These are phyloP conservation scores for Reticulitermes speratus DNA, from an alignment of 1,140 invertebrate genomes.

Conservation along the genomic window DNA sequence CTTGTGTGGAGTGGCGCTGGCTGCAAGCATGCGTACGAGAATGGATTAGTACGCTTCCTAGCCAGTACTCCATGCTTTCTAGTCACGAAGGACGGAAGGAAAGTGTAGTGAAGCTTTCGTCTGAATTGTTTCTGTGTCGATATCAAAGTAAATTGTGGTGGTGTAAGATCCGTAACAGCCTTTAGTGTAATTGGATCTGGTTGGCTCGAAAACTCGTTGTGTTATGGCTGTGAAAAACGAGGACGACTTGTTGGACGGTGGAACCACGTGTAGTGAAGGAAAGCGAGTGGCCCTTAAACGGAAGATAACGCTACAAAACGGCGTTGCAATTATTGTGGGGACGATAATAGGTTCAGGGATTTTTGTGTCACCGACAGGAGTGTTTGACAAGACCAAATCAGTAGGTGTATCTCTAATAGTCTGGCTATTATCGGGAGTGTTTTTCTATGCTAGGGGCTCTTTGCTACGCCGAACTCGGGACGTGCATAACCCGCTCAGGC, in stretches of 20 bases:
- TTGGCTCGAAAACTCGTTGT: not conserved
- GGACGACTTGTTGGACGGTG: not conserved
- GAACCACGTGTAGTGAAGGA: conserved; percentile 8
- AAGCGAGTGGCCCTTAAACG: conserved; percentile 66
- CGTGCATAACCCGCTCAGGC: conserved; percentile 76
- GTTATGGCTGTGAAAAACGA: not conserved
- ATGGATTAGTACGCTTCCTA: not conserved
- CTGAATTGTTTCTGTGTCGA: not conserved
- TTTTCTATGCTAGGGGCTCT: conserved; percentile 76
- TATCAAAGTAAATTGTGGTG: not conserved
- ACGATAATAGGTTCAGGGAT: conserved; percentile 83
- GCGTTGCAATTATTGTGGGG: conserved; percentile 82
- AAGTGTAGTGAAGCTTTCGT: not conserved
- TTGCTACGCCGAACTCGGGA: conserved; percentile 84
- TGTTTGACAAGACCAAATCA: conserved; percentile 61
- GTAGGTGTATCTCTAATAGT: conserved; percentile 69
- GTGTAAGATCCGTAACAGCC: not conserved
- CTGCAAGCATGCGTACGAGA: not conserved
- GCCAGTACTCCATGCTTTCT: too few species aligned
- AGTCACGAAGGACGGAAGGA: not conserved
- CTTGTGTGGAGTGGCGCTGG: not conserved
- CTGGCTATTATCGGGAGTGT: conserved; percentile 70
- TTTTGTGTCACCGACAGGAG: conserved; percentile 76
- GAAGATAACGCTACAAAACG: conserved; percentile 81
- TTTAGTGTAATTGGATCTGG: not conserved